Percentiles rank a stretch among this genome's conserved stretches.
These are phyloP conservation scores for Melikaiella ostensackeni DNA, from an alignment of 2,888 invertebrate genomes.

Conservation along the genomic window DNA sequence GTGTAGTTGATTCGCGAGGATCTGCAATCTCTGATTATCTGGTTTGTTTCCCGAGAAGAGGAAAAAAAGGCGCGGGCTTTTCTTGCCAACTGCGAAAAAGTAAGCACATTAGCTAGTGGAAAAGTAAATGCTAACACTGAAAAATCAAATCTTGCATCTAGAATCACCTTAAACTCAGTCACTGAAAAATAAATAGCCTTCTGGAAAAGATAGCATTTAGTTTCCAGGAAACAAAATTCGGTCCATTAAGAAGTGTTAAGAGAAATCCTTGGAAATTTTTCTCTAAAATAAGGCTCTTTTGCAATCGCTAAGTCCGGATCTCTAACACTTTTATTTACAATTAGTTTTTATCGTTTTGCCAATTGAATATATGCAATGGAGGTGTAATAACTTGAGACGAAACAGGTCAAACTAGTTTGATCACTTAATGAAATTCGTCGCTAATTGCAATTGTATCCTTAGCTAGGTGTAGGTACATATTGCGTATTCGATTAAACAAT, in stretches of 20 bases:
- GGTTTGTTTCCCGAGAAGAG: neutral
- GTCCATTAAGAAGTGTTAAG: neutral
- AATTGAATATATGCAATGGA: neutral
- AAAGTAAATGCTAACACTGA: neutral
- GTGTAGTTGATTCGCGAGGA: slow-evolving; percentile 7
- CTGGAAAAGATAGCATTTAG: slow-evolving; percentile 10
- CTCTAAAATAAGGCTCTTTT: neutral
- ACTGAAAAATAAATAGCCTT: neutral
- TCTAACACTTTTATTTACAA: neutral
- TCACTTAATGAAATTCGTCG: slow-evolving; percentile 17
- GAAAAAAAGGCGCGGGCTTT: neutral
- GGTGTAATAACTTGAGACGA: neutral
- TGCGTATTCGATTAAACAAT: slow-evolving; percentile 27
- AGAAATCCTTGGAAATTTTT: slow-evolving; percentile 3
- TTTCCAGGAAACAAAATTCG: slow-evolving; percentile 4
- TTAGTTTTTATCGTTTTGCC: neutral
- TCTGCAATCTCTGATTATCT: slow-evolving; percentile 15
- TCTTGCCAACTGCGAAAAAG: slow-evolving; percentile 1
- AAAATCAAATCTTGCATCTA: slow-evolving; percentile 16
- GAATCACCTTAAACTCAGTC: neutral
- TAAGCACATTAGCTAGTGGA: slow-evolving; percentile 13
- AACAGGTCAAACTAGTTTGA: slow-evolving; percentile 18
- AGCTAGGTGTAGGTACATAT: slow-evolving; percentile 3
- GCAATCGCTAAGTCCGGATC: neutral
- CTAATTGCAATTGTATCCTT: slow-evolving; percentile 24